These are phyloP conservation scores for Origma solitaria DNA, from an alignment of 2,113 vertebrate species.

Conservation along the genomic window DNA sequence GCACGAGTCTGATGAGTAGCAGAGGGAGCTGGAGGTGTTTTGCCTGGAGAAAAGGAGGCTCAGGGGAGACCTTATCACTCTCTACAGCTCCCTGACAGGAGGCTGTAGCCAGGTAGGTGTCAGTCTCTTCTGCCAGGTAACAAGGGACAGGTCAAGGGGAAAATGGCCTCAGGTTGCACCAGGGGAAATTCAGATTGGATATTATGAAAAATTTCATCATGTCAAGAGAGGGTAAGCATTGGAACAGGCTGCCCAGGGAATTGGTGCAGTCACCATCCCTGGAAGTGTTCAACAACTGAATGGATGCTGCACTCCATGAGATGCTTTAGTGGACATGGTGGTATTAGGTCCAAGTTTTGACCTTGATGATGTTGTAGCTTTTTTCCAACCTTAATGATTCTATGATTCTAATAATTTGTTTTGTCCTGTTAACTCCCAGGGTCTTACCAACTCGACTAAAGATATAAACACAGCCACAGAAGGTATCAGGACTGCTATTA, in stretches of 20 bases:
- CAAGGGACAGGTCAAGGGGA: neutral
- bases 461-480: neutral
- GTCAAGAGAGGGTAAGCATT: neutral
- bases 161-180: neutral
- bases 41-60: neutral
- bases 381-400: neutral
- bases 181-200: neutral
- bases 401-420: neutral
- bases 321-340: neutral
- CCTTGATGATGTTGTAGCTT: neutral
- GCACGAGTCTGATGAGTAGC: fast-evolving
- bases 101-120: neutral
- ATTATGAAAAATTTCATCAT: neutral
- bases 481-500: neutral
- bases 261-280: neutral
- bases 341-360: neutral
- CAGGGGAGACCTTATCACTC: too few species aligned
- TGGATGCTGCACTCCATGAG: neutral
- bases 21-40: neutral
- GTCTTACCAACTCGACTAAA: neutral
- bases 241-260: neutral
- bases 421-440: neutral
- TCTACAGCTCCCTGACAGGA: neutral
- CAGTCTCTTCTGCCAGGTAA: fast-evolving
- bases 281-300: neutral